Evolutionary conservation across 2,797 vertebrate genomes (phyloP), one percentile per base, ranked within the genome.

Genomic region (Rhodeus uyekii): DNA sequence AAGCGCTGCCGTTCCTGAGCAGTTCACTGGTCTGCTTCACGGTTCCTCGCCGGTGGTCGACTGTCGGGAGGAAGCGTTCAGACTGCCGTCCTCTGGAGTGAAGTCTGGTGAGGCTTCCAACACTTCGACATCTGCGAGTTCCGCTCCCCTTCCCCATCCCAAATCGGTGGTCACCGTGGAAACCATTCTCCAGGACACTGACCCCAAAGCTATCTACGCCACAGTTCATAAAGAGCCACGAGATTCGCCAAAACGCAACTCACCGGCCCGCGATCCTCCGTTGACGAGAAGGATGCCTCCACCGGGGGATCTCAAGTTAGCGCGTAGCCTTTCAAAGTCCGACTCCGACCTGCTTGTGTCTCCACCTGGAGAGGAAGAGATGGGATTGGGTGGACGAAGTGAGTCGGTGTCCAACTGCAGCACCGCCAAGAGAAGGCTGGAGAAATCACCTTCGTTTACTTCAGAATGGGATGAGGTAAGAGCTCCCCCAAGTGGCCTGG

Each of bases 381-480:
- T 94, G 34, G 94, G 94, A 48, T 92, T 99, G 93, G 96, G 96
- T 76, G 96, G 96, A 90, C 96, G 98, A 18, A 99, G 97, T 7
- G 98, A 98, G 93, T 99, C 98, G 0, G 94, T 99, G 84, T 98
- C 98, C n/a, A 98, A 97, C 92, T 99, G 98, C 90, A 97, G 97
- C 92, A 78, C 91, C 0, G 95, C 94, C 12, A 99, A 98, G 92
- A 98, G 97, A 92, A 95, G 97, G 88, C 95, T 99, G 18, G 98
- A 99, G 92, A 99, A 98, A 90, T 98, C 97, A 0, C 98, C 98
- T 0, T 99, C 98, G 29, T 99, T 99, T 58, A 95, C 97, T 53
- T 99, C 98, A 0, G 98, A 99, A 88, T 99, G 98, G 98, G 98
- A 99, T 64, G 98, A 99, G 98, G 98, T 99, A 93, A 96, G 97